Base-by-base conservation (phyloP, 2,113 vertebrate genomes). In the Onychorhynchus coronatus region DNA sequence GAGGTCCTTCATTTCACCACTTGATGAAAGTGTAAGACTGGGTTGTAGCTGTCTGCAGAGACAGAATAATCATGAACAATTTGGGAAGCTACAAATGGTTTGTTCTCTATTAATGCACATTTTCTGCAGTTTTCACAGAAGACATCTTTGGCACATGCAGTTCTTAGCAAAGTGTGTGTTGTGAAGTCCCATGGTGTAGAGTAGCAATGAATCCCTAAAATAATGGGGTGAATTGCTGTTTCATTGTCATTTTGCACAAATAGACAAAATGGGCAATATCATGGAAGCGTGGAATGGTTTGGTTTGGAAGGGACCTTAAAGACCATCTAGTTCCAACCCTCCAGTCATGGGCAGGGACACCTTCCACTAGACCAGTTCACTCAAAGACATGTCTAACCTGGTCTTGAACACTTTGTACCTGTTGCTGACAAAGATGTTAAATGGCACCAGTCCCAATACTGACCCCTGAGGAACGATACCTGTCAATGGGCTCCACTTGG, bases 181-280 rank as follows among this genome's bases (percentile, higher is more conserved):
- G 0, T 49, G 27, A 41, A 83, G 77, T 72, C 23, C 11, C 28
- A 46, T 21, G 16, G 7, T 37, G 12, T 24, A 70, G 19, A 70
- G 20, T 17, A 80, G 12, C 31, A 59, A 12, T 8, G 16, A n/a
- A 41, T 52, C 31, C 11, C 37, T 66, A 70, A 73, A 73, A 83
- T 19, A 76, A 67, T 3, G 4, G 22, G 0, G 0, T 33, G 37
- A 41, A 63, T 41, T 59, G 20, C 25, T 80, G 30, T 37, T 85
- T 76, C 8, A 12, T 17, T 37, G 49, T 31, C 4, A 20, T 53
- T 66, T 79, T 86, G 12, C 27, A 17, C 15, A 70, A 62, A 44
- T 10, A 44, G 25, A 67, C 15, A 28, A 49, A 71, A 63, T 0
- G 2, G 20, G 6, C 9, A 52, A 20, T 61, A 65, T 37, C 24